phyloP scores from a whole-genome alignment of 2,888 invertebrate species.

The Sinotaia quadrata region DNA sequence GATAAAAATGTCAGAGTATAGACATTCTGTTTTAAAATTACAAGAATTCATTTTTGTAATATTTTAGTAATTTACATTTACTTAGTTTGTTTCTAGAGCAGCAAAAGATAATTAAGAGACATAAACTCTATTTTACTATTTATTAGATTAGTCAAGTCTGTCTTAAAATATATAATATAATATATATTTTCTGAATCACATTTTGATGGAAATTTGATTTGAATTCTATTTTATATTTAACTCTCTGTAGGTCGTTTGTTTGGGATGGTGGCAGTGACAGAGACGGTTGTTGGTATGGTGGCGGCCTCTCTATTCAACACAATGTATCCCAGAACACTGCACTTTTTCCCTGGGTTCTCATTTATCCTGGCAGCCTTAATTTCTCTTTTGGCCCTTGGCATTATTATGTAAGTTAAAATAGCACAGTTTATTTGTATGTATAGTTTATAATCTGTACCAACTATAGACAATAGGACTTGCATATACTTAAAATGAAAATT shows the following conservation, averaged over 20 bases:
- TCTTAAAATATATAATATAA: no score
- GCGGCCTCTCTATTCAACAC: slow-evolving; percentile 72
- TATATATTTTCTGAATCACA: background rate
- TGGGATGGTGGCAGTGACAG: slow-evolving; percentile 71
- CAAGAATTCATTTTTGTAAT: no score
- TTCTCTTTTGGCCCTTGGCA: slow-evolving; percentile 19
- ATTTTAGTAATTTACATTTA: no score
- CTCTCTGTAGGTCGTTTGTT: slow-evolving; percentile 45
- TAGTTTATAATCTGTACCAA: no score
- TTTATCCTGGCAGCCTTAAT: slow-evolving; percentile 46
- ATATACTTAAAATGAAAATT: no score
- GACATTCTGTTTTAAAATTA: no score
- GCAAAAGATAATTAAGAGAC: background rate
- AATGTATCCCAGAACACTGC: slow-evolving; percentile 66
- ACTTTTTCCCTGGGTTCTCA: slow-evolving; percentile 67
- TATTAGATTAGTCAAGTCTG: no score
- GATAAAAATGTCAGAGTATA: no score
- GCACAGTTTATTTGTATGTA: no score
- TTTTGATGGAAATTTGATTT: background rate
- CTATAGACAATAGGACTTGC: no score
- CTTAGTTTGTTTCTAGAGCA: no score
- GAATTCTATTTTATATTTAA: slow-evolving; percentile 1
- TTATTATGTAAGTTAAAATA: slow-evolving; percentile 37
- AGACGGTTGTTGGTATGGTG: slow-evolving; percentile 71
- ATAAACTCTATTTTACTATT: no score